Conservation (phyloP, 2,797 vertebrate species). For the Phaenicophaeus curvirostris region DNA sequence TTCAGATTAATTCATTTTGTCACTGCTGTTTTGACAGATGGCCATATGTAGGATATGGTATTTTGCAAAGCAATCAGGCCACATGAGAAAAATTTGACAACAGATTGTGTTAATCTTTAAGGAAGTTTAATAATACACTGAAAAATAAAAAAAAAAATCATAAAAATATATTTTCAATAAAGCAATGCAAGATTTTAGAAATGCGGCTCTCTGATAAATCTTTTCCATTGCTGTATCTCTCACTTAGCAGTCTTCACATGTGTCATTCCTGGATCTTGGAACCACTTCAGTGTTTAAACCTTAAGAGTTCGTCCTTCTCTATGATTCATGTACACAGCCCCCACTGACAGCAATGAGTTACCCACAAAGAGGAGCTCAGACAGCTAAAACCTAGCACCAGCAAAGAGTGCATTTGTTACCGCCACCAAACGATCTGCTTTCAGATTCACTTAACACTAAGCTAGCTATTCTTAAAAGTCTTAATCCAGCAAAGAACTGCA, state of each 20-base stretch:
- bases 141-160: conserved; percentile 30
- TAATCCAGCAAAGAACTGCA: not conserved
- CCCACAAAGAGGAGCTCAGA: not conserved
- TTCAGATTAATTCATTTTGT: conserved; percentile 71
- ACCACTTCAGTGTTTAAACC: not conserved
- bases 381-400: conserved; percentile 5
- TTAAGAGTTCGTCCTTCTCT: conserved; percentile 18
- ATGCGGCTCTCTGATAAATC: not conserved
- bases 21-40: conserved; percentile 74
- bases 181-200: not conserved
- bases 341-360: conserved; percentile 10
- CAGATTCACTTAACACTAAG: not conserved
- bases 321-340: conserved; percentile 29
- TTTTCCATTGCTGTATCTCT: not conserved
- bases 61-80: conserved; percentile 59
- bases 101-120: conserved; percentile 54
- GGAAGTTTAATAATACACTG: conserved; percentile 54
- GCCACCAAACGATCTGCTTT: not conserved
- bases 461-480: not conserved
- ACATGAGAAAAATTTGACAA: conserved; percentile 63
- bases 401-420: not conserved
- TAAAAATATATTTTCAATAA: conserved; percentile 46
- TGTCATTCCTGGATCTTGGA: conserved; percentile 12
- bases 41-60: conserved; percentile 54
- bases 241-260: not conserved